These are phyloP conservation scores for Raja brachyura DNA, from an alignment of 2,113 vertebrate genomes.

Conservation along the genomic window DNA sequence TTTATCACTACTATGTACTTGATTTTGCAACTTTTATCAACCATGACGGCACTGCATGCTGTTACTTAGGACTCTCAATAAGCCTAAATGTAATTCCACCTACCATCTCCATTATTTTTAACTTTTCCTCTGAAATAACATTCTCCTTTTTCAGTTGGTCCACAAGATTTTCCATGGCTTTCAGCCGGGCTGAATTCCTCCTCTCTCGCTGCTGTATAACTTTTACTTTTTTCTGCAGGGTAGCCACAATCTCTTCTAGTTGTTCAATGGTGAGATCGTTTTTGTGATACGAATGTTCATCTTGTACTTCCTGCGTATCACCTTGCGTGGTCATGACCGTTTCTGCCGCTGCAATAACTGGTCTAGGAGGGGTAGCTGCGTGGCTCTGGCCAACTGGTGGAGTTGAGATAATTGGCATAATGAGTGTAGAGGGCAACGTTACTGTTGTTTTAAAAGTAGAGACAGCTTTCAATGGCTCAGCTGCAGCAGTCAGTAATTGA, in stretches of 20 bases:
- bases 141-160: conserved; percentile 57
- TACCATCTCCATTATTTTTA: conserved; percentile 57
- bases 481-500: not conserved
- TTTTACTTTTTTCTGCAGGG: conserved; percentile 61
- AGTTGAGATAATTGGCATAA: conserved; percentile 58
- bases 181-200: conserved; percentile 59
- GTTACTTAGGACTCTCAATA: not conserved
- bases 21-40: not conserved
- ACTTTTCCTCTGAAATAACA: conserved; percentile 53
- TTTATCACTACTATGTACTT: too few species aligned
- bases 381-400: conserved; percentile 62
- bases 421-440: conserved; percentile 51
- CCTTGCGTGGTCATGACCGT: not conserved
- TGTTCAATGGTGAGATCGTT: conserved; percentile 57
- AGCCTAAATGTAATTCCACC: not conserved
- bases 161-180: conserved; percentile 60
- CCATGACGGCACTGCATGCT: not conserved
- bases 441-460: conserved; percentile 52
- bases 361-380: not conserved
- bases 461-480: not conserved
- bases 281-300: conserved; percentile 55
- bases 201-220: conserved; percentile 62
- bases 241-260: conserved; percentile 50
- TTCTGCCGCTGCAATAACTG: conserved; percentile 40
- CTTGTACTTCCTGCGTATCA: conserved; percentile 33